Base-by-base conservation (phyloP, 23 tunicate genomes). In the Styela clava region DNA sequence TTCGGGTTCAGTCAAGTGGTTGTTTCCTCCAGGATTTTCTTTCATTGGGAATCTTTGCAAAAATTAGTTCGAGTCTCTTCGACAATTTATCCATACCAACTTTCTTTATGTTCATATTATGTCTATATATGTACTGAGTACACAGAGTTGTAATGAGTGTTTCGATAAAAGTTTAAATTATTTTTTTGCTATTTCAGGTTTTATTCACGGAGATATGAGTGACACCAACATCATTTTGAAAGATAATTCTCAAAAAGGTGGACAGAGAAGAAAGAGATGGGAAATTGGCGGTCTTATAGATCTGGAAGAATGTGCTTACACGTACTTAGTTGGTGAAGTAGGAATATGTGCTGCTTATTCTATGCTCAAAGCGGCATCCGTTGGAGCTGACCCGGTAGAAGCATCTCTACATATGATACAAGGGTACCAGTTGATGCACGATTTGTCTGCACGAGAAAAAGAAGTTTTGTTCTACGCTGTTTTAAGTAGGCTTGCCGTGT, bases 321-420 rank as follows among this genome's bases (percentile, higher is more conserved):
- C 79, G 3, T 78, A 80, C n/a, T 21, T 70, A 16, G 84, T 85
- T 69, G 83, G 83, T 24, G 83, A 79, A 16, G 56, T 85, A 1
- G 61, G 78, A 3, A 74, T 85, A 18, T 85, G 84, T 82, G 68
- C 79, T 74, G 89, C 89, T 51, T 85, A 85, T 63, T 56, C 69
- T 79, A 79, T 85, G 79, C 69, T 74, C 56, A 68, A 79, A 24
- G 64, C 84, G 18, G 85, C 29, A 35, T 35, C 35, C 27, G 2
- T 27, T 31, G 61, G 3, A 24, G 5, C 24, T 5, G 89, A 85
- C 52, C 35, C 69, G 23, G 2, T 79, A 26, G 56, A 52, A 2
- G 52, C 69, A 19, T 32, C 84, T 24, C 25, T 51, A 31, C 31
- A 52, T 1, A 79, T 70, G 30, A 61, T 85, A 69, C 62, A 21